Conservation (phyloP, 2,113 vertebrate species). For the Polypterus bichir region DNA sequence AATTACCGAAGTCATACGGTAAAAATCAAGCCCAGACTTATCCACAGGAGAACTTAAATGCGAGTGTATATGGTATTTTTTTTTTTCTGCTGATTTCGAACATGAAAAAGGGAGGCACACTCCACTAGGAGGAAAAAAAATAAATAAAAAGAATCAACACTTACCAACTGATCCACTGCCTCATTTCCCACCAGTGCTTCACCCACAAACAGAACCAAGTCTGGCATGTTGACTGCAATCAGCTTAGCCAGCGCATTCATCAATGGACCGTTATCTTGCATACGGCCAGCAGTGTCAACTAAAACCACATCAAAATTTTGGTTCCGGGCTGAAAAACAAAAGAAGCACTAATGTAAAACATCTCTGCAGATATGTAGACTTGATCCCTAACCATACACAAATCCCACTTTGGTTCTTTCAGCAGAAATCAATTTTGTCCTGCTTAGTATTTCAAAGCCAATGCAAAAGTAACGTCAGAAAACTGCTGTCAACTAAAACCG, state of each 20-base stretch:
- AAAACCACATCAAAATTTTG: slow-evolving; percentile 90
- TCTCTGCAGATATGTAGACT: too few relatives aligned
- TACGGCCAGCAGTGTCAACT: slow-evolving; percentile 95
- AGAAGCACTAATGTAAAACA: not conserved
- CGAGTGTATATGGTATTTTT: not conserved
- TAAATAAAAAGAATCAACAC: slow-evolving; percentile 6
- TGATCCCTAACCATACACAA: too few relatives aligned
- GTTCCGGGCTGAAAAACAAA: slow-evolving; percentile 65
- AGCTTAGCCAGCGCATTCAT: slow-evolving; percentile 95
- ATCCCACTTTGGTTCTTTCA: too few relatives aligned
- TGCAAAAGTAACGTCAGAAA: too few relatives aligned
- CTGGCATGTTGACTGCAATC: slow-evolving; percentile 85
- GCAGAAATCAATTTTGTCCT: too few relatives aligned
- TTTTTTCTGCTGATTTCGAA: slow-evolving; percentile 2
- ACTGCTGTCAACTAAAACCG: too few relatives aligned
- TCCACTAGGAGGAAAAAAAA: not conserved
- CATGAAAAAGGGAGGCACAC: not conserved
- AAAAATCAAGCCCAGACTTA: not conserved
- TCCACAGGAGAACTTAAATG: too few relatives aligned
- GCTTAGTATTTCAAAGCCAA: too few relatives aligned
- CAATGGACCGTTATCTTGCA: slow-evolving; percentile 93
- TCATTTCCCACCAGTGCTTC: slow-evolving; percentile 94
- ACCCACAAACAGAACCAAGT: slow-evolving; percentile 91
- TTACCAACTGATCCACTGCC: slow-evolving; percentile 94
- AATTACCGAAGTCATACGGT: not conserved